Evolutionary conservation across 1,140 invertebrate genomes (phyloP), one percentile per base, ranked within the genome.

Genomic region (Lepidurus packardi): DNA sequence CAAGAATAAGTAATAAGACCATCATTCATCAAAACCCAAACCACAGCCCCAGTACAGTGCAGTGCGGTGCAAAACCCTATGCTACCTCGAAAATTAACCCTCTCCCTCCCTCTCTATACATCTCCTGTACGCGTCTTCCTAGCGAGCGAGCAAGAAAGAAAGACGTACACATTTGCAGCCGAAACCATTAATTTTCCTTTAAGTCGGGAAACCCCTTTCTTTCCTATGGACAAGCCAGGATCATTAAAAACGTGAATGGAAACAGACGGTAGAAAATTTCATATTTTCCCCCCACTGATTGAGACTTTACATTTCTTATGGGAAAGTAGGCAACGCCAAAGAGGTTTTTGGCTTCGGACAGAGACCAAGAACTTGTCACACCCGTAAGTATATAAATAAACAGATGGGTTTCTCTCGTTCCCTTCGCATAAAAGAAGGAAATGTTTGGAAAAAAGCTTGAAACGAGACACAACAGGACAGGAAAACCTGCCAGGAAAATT

Each of bases 11-110:
- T 65, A 65, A 21, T 65, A 65, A 13, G 21, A 65, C 53, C 21
- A 65, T 65, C 53, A 65, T 65, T 65, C 16, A 65, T 65, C 53
- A 65, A 65, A 65, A 65, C 53, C 16, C 16, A 13, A 65, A 65
- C 53, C 53, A 65, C 53, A 65, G 53, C 53, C 16, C 16, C 53
- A n/a, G 53, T 4, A 7, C 53, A 21, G 13, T n/a, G 34, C 34
- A 34, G 34, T 34, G 34, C 34, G 34, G 34, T 65, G 16, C 21
- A 13, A 13, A 65, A 65, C 53, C 21, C 16, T 65, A 21, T 65
- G 16, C 53, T 65, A 7, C 9, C 53, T 65, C 53, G 53, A 65
- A 13, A 65, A 65, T 65, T 65, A 65, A 65, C 53, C 53, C 53
- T 65, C 53, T 65, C 53, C 45, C 45, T 16, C 45, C 6, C 45